Conservation (phyloP, 1,140 invertebrate species). For the Euglossa dilemma region DNA sequence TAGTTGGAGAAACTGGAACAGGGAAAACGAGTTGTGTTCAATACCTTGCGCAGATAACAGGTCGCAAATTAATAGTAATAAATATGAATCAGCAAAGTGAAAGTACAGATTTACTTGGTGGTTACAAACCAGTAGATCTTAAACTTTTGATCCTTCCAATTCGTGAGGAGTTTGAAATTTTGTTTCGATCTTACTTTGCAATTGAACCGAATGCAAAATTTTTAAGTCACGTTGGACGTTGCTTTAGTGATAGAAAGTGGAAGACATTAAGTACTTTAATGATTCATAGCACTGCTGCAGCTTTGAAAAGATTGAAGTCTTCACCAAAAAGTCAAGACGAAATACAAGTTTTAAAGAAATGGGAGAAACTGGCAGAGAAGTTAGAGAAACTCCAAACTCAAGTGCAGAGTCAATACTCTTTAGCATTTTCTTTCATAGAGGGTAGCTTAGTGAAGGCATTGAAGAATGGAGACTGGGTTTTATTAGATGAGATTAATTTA, state of each 20-base stretch:
- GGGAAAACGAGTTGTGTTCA: constrained; percentile 99
- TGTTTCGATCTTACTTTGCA: constrained; percentile 92
- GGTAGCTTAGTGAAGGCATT: constrained; percentile 96
- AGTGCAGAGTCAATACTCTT: constrained; percentile 86
- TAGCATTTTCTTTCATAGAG: constrained; percentile 96
- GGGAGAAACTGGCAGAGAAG: constrained; percentile 87
- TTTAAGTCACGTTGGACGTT: constrained; percentile 89
- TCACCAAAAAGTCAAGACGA: constrained; percentile 16
- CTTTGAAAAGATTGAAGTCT: constrained; percentile 83
- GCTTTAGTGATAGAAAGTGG: constrained; percentile 89
- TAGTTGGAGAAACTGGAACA: constrained; percentile 99
- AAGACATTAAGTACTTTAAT: constrained; percentile 89
- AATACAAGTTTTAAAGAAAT: constrained; percentile 79
- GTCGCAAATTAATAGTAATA: constrained; percentile 95
- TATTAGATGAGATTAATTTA: constrained; percentile 99
- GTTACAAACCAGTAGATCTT: constrained; percentile 97
- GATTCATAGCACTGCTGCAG: constrained; percentile 88
- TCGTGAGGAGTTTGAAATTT: constrained; percentile 91
- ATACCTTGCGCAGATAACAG: constrained; percentile 92
- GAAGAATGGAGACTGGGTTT: constrained; percentile 95
- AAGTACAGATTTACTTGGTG: constrained; percentile 96
- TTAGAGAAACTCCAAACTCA: constrained; percentile 88
- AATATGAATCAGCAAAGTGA: constrained; percentile 99
- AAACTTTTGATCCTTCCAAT: constrained; percentile 92
- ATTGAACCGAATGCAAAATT: constrained; percentile 93